Conservation (phyloP, 2,888 invertebrate species). For the Esperia sulphurella region DNA sequence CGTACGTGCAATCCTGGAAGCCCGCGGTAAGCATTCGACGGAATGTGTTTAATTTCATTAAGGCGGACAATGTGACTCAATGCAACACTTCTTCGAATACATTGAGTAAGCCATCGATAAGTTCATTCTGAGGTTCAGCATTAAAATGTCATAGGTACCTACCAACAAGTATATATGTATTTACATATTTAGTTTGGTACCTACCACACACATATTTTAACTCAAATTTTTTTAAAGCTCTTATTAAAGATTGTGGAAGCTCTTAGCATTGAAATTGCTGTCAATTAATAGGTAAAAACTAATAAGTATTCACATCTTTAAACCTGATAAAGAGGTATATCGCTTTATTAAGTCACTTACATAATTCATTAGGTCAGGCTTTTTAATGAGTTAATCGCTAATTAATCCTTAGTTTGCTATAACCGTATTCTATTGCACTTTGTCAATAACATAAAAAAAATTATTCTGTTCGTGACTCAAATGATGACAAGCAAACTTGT, state of each 20-base stretch:
- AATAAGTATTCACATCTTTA: no score
- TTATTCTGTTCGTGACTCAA: conserved; percentile 22
- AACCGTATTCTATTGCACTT: conserved; percentile 7
- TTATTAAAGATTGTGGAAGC: no score
- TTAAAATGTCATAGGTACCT: background rate
- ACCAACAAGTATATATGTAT: no score
- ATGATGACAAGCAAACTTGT: conserved; percentile 27
- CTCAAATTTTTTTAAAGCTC: no score
- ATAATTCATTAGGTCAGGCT: background rate
- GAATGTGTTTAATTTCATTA: conserved; percentile 51
- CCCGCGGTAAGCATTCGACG: conserved; percentile 61
- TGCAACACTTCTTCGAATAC: conserved; percentile 52
- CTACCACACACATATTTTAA: no score
- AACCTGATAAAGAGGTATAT: no score
- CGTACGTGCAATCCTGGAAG: conserved; percentile 55
- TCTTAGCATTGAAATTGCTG: no score
- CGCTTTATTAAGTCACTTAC: background rate
- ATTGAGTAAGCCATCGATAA: conserved; percentile 49
- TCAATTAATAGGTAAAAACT: no score
- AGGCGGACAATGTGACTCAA: conserved; percentile 27
- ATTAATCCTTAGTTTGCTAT: conserved; percentile 6
- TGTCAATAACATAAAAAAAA: conserved; percentile 17
- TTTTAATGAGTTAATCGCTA: conserved; percentile 6
- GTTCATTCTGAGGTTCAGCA: background rate
- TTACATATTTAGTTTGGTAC: no score